These are phyloP conservation scores for Scaptomyza polygonia DNA, from an alignment of 2,888 invertebrate species.

Conservation along the genomic window DNA sequence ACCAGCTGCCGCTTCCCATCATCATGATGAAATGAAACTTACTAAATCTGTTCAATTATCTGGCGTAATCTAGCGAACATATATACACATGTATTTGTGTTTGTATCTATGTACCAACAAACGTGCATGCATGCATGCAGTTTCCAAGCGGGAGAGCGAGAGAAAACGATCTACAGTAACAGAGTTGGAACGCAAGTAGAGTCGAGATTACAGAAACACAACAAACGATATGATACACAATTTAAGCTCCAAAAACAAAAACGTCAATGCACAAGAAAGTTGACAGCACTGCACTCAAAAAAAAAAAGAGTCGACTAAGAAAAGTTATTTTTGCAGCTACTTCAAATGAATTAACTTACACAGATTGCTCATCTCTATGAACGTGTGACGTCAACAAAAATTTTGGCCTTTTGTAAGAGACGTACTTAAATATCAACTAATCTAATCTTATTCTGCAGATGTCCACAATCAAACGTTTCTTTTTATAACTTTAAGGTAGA, in stretches of 20 bases:
- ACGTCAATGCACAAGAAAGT: not conserved
- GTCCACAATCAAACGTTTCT: too few relatives aligned
- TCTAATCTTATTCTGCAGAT: not conserved
- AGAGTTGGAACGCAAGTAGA: not conserved
- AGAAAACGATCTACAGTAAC: not conserved
- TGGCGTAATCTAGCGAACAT: slow-evolving; percentile 17
- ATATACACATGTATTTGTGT: not conserved
- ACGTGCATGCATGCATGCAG: not conserved
- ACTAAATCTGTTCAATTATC: slow-evolving; percentile 4
- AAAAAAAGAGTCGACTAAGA: not conserved
- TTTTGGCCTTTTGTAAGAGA: not conserved
- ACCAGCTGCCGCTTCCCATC: not conserved
- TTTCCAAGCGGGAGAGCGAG: not conserved
- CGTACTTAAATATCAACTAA: not conserved
- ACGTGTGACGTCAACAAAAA: slow-evolving; percentile 5
- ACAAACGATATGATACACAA: not conserved
- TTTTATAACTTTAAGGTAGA: not conserved
- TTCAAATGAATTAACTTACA: not conserved
- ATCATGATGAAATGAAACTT: slow-evolving; percentile 7
- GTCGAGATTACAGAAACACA: not conserved
- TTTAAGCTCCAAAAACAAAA: slow-evolving; percentile 4
- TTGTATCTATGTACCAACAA: not conserved
- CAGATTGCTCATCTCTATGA: not conserved
- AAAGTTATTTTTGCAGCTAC: not conserved
- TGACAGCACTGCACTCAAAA: not conserved